phyloP scores from a whole-genome alignment of 2,113 vertebrate species.

The Rissa tridactyla region DNA sequence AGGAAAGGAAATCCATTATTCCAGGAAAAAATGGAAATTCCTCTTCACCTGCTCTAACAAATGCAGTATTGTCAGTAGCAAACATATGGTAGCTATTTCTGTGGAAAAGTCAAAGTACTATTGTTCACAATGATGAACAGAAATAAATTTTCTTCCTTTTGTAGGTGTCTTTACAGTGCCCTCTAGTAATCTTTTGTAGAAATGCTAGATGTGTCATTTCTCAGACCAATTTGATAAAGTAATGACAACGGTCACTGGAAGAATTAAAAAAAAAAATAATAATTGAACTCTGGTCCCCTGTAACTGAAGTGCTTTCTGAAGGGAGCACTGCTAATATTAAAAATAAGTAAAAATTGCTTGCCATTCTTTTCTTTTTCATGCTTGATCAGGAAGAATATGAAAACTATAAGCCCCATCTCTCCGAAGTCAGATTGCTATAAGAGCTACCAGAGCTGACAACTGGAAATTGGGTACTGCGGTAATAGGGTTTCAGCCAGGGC shows the following conservation, averaged over 20 bases:
- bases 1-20: neutral
- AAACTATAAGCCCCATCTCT: neutral
- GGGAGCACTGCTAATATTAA: neutral
- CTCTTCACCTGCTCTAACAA: neutral
- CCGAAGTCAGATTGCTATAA: neutral
- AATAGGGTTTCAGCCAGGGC: neutral
- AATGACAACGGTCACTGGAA: neutral
- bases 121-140: neutral
- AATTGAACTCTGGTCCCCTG: neutral
- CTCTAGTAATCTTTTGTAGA: constrained; percentile 50
- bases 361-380: neutral
- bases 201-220: neutral
- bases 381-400: neutral
- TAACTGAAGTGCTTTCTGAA: neutral
- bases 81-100: constrained; percentile 20
- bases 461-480: neutral
- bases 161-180: constrained; percentile 51
- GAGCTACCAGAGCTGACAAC: neutral
- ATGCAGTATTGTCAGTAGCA: neutral
- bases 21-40: neutral
- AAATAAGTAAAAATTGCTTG: neutral
- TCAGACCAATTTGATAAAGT: neutral
- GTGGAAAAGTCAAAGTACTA: constrained; percentile 10
- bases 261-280: neutral
- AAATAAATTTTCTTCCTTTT: neutral